These are phyloP conservation scores for Pharmacophagus antenor DNA, from an alignment of 2,888 invertebrate species.

Conservation along the genomic window DNA sequence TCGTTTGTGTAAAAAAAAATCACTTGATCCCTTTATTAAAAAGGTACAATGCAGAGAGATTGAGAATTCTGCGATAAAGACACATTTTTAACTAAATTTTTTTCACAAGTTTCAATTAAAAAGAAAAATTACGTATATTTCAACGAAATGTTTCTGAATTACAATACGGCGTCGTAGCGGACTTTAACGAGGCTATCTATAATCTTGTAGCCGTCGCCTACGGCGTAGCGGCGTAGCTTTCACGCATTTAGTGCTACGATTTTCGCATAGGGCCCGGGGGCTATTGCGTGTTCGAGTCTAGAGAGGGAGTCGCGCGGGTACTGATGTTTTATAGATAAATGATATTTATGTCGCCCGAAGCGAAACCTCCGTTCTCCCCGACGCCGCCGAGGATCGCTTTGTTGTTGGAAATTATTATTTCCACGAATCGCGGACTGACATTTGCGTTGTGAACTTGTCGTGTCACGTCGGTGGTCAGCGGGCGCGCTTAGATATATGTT, in stretches of 20 bases:
- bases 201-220: constrained; percentile 53
- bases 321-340: constrained; percentile 35
- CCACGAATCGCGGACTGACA: background rate
- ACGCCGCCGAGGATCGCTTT: background rate
- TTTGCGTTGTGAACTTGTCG: background rate
- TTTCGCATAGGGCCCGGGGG: constrained; percentile 38
- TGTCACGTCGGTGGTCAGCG: too few species aligned
- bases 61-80: too few species aligned
- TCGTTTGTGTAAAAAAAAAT: too few species aligned
- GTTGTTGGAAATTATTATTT: constrained; percentile 6
- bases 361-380: constrained; percentile 4
- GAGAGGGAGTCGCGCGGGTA: constrained; percentile 27
- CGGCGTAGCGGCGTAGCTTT: constrained; percentile 48
- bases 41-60: too few species aligned
- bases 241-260: constrained; percentile 40
- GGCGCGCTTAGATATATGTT: too few species aligned
- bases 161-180: background rate
- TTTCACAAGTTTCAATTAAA: background rate
- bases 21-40: too few species aligned
- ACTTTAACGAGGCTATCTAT: constrained; percentile 32
- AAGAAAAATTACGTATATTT: constrained; percentile 14
- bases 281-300: constrained; percentile 37
- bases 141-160: constrained; percentile 11
- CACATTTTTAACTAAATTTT: background rate
- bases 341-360: constrained; percentile 27